A percentile compares a stretch with the other conserved stretches of the same genome.
phyloP scores from a whole-genome alignment of 2,888 invertebrate species.

The Drosophila macrospina region DNA sequence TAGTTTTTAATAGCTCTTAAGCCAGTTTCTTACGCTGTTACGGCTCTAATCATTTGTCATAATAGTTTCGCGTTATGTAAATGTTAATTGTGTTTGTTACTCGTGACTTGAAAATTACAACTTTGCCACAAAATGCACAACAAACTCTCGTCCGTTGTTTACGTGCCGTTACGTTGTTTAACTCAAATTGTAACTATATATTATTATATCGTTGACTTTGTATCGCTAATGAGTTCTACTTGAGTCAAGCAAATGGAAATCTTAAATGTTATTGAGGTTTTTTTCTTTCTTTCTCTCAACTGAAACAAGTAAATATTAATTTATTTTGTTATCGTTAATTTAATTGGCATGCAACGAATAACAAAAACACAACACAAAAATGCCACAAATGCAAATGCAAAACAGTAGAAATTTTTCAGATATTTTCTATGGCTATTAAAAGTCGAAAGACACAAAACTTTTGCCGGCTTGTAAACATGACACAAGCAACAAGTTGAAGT shows the following conservation, averaged over 20 bases:
- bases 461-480: constrained; percentile 26
- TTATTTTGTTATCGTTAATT: constrained; percentile 6
- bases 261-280: not conserved
- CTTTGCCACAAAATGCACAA: not conserved
- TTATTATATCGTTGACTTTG: constrained; percentile 7
- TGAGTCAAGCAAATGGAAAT: not conserved
- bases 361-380: constrained; percentile 16
- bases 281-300: not conserved
- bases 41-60: constrained; percentile 10
- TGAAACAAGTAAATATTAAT: not conserved
- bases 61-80: constrained; percentile 10
- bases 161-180: not conserved
- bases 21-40: not conserved
- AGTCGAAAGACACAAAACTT: constrained; percentile 38
- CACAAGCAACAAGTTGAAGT: not conserved
- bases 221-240: not conserved
- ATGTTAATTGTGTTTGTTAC: constrained; percentile 22
- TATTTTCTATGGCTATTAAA: constrained; percentile 47
- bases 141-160: not conserved
- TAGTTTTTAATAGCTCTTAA: not conserved
- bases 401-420: constrained; percentile 69
- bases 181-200: not conserved
- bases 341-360: not conserved
- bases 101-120: constrained; percentile 29
- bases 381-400: constrained; percentile 42